Evolutionary conservation across 2,888 invertebrate species (phyloP), one percentile per base, ranked within the genome.

Genomic region (Chrysotoxum bicinctum): DNA sequence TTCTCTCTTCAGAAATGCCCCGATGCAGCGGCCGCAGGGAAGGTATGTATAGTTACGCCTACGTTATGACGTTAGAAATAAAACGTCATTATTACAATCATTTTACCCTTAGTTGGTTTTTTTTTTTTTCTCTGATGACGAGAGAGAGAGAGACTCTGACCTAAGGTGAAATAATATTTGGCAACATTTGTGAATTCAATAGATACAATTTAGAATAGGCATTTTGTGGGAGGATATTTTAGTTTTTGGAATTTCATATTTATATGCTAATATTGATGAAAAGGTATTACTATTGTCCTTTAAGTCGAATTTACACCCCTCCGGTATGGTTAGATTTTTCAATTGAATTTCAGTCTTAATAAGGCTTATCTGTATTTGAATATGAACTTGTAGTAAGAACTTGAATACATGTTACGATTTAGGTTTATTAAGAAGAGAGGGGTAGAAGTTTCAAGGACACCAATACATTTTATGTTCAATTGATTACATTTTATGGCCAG

Each of bases 181-280:
- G 75, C 40, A 80, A 84, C 84, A 84, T 84, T 84, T 84, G 84
- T 64, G 58, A 80, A 72, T 80, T 80, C 80, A 79, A 84, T 75
- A 66, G 80, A 84, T 68, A 84, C 84, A 84, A 80, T 80, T 84
- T 79, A 40, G n/a, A n/a, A 19, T 9, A 43, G 43, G 10, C 30
- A 66, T 70, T 60, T 45, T 70, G 40, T 75, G 76, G 80, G 66
- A 68, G 76, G 81, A 85, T 54, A 54, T 62, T 81, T 73, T 81
- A 73, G n/a, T 68, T 81, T 77, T 21, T 45, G 12, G 32, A 45
- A 62, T 73, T 85, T 85, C 76, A 81, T 81, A 85, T 85, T 80
- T 84, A 84, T 84, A 84, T 84, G 84, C 84, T 84, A 84, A 84
- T 84, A 84, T 37, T 48, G 19, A 54, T 19, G 37, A 60, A 60